Conservation (phyloP, 2,797 vertebrate species). For the Anguilla marmorata region DNA sequence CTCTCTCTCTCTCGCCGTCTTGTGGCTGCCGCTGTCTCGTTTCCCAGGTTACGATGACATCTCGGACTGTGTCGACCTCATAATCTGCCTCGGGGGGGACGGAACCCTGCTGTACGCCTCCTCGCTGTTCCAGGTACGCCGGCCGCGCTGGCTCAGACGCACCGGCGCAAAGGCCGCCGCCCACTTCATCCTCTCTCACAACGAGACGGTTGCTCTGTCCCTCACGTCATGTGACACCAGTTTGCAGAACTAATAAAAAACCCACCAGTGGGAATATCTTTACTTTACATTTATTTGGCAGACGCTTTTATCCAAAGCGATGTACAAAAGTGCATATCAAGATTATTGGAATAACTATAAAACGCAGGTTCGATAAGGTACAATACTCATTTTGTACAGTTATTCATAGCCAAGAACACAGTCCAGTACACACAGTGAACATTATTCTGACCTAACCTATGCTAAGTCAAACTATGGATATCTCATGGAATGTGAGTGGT, state of each 20-base stretch:
- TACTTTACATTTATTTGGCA: no score
- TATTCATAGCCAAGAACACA: no score
- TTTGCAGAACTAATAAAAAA: background rate
- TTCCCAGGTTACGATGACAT: slow-evolving; percentile 76
- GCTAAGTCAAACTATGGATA: no score
- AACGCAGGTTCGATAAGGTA: no score
- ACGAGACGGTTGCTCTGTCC: background rate
- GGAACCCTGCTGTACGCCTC: slow-evolving; percentile 80
- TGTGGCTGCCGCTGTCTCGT: slow-evolving; percentile 9
- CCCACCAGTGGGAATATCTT: background rate
- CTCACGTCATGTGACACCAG: background rate
- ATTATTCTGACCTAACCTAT: no score
- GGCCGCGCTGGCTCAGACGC: background rate
- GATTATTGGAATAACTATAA: no score
- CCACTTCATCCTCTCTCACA: background rate
- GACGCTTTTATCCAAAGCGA: no score
- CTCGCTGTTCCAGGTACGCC: slow-evolving; percentile 76
- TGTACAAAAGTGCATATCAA: no score
- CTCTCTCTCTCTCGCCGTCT: background rate
- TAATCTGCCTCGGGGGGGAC: slow-evolving; percentile 80
- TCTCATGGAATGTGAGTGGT: background rate
- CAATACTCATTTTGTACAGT: no score
- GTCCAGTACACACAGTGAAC: no score
- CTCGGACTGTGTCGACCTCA: slow-evolving; percentile 78
- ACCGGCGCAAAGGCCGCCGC: background rate